A percentile compares a stretch with the other conserved stretches of the same genome.
Evolutionary conservation across 2,888 invertebrate species (phyloP).

Genomic region (Dioctria rufipes): DNA sequence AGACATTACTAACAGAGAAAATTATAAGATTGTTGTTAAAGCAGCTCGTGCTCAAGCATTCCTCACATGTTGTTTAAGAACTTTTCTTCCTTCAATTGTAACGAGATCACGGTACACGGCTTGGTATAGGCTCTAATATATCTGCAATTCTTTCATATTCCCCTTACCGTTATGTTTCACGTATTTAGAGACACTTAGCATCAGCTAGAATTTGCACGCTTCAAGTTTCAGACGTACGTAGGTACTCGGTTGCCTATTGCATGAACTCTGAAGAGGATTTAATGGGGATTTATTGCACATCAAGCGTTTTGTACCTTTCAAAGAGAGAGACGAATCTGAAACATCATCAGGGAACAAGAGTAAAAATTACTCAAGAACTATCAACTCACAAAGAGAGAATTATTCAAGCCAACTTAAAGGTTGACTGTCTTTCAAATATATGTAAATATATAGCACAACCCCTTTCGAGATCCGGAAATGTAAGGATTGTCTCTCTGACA

Average conservation of each 20-base stretch:
- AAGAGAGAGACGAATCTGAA: neutral
- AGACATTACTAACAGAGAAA: constrained; percentile 49
- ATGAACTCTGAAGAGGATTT: constrained; percentile 32
- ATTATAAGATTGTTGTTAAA: constrained; percentile 49
- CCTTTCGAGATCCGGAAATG: constrained; percentile 21
- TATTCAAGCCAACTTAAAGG: neutral
- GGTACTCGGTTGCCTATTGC: constrained; percentile 13
- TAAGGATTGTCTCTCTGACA: too few relatives aligned
- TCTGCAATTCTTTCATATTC: too few relatives aligned
- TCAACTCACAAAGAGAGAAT: neutral
- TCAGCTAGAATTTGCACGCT: neutral
- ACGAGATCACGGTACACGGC: neutral
- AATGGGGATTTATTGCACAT: constrained; percentile 54
- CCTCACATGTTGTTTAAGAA: constrained; percentile 15
- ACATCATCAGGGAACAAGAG: neutral
- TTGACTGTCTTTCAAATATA: neutral
- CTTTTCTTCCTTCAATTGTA: constrained; percentile 21
- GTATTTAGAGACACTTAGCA: neutral
- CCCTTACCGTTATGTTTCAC: too few relatives aligned
- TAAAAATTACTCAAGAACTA: constrained; percentile 38
- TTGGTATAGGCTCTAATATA: too few relatives aligned
- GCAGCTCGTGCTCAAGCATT: constrained; percentile 56
- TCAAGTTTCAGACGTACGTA: neutral
- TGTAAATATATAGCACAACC: too few relatives aligned
- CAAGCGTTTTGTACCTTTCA: constrained; percentile 32